Evolutionary conservation across 2,888 invertebrate species (phyloP).

Genomic region (Monochamus alternatus): DNA sequence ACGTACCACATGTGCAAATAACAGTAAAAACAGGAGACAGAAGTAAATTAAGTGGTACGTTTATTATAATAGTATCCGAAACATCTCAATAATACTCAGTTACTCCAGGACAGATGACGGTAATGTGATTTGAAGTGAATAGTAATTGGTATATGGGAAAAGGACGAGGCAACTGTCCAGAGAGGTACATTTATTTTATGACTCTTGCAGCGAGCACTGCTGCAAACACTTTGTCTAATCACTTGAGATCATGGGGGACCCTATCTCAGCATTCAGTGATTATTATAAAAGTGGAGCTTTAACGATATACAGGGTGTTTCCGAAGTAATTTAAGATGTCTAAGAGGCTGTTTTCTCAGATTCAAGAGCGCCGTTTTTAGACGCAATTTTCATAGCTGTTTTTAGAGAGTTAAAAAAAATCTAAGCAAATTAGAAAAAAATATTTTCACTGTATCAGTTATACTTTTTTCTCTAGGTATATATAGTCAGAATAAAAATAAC

Average conservation of each 20-base stretch:
- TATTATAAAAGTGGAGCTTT: background rate
- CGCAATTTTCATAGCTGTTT: too few relatives aligned
- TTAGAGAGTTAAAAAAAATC: too few relatives aligned
- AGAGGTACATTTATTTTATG: slow-evolving; percentile 68
- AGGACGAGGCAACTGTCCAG: slow-evolving; percentile 65
- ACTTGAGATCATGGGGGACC: slow-evolving; percentile 52
- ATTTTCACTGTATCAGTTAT: too few relatives aligned
- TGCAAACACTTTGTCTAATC: slow-evolving; percentile 65
- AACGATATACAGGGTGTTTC: background rate
- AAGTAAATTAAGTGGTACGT: slow-evolving; percentile 50
- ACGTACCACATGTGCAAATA: slow-evolving; percentile 38
- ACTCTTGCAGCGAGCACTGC: slow-evolving; percentile 64
- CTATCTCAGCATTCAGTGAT: slow-evolving; percentile 31
- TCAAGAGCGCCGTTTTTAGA: too few relatives aligned
- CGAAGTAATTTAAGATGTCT: too few relatives aligned
- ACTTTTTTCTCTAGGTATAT: too few relatives aligned
- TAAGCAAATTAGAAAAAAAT: too few relatives aligned
- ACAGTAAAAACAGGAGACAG: background rate
- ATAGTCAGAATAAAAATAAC: too few relatives aligned
- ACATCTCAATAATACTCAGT: slow-evolving; percentile 56
- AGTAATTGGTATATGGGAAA: slow-evolving; percentile 60
- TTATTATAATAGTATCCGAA: slow-evolving; percentile 47
- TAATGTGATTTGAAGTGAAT: slow-evolving; percentile 64
- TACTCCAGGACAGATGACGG: slow-evolving; percentile 52
- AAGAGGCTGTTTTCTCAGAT: too few relatives aligned